Evolutionary conservation across 2,797 vertebrate genomes (phyloP).

Genomic region (Alectoris magna): DNA sequence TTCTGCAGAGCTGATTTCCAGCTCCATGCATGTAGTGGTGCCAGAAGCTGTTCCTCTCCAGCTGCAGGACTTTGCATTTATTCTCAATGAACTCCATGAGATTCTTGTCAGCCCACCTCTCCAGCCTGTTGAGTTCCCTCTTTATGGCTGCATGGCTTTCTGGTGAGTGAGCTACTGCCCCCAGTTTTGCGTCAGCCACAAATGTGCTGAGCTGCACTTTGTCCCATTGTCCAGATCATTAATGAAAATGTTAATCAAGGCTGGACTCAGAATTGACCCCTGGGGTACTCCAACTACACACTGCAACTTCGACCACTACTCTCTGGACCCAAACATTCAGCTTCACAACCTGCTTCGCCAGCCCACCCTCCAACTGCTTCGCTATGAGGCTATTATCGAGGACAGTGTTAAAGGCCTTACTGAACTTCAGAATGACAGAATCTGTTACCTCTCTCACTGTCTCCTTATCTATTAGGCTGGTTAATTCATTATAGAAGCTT

Average conservation of each 20-base stretch:
- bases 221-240: neutral
- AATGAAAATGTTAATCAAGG: neutral
- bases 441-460: neutral
- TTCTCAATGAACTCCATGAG: neutral
- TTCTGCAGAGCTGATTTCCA: neutral
- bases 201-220: neutral
- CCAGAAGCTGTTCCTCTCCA: neutral
- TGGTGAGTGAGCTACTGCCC: neutral
- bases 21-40: too few relatives aligned
- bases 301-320: neutral
- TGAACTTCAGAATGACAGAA: neutral
- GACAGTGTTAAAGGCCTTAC: neutral
- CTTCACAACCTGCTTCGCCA: neutral
- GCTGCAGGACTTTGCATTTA: neutral
- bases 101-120: neutral
- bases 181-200: neutral
- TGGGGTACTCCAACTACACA: neutral
- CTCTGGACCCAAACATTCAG: too few relatives aligned
- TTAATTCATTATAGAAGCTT: neutral
- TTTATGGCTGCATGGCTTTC: neutral
- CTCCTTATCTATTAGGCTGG: neutral
- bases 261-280: neutral
- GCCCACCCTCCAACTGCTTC: neutral
- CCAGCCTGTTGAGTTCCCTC: neutral
- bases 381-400: neutral